Evolutionary conservation across 2,888 invertebrate species (phyloP).

Genomic region (Galeruca laticollis): DNA sequence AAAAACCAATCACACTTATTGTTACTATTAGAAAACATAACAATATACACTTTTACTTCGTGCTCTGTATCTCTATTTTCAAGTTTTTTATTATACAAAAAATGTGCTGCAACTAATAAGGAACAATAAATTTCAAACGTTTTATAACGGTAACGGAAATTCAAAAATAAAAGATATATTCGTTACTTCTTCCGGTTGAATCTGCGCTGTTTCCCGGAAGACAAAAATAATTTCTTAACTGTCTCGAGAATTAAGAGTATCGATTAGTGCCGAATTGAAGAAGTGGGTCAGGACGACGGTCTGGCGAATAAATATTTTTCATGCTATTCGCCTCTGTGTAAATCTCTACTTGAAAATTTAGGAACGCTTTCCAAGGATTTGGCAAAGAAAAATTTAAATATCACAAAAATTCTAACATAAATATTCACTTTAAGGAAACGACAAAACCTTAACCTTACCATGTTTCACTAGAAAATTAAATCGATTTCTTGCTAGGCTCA

Average conservation of each 20-base stretch:
- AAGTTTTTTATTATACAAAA: no score
- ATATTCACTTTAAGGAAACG: no score
- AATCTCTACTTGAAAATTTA: not conserved
- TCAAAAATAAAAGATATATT: not conserved
- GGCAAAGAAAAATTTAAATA: no score
- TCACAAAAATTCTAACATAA: no score
- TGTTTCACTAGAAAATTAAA: no score
- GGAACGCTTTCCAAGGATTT: not conserved
- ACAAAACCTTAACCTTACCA: no score
- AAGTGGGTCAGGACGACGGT: constrained; percentile 12
- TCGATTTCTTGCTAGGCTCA: no score
- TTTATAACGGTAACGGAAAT: not conserved
- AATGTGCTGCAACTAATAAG: not conserved
- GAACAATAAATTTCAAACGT: not conserved
- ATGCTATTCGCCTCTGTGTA: not conserved
- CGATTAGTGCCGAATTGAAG: constrained; percentile 2
- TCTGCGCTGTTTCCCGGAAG: not conserved
- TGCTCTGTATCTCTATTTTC: no score
- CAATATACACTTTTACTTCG: no score
- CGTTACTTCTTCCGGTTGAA: not conserved
- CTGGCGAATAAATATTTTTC: constrained; percentile 7
- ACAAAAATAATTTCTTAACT: not conserved
- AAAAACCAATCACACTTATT: no score
- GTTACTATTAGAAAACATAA: no score
- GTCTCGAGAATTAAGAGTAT: constrained; percentile 14